Percentiles rank a stretch among this genome's conserved stretches.
Conservation (phyloP, 37 sponge, comb jelly and placozoan species). For the Cliona cf. orientalis region DNA sequence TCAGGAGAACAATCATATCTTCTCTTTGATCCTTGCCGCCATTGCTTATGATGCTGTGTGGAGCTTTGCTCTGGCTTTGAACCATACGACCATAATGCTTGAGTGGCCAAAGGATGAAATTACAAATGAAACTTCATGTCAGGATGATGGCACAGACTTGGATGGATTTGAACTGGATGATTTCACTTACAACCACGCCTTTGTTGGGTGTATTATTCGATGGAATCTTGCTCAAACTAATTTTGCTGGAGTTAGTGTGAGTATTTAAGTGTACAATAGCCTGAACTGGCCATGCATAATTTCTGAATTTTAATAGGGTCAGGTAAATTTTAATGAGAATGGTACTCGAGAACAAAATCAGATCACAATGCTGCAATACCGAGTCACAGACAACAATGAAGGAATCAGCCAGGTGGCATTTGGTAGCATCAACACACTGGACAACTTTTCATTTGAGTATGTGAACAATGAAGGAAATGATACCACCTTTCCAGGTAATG, state of each 20-base stretch:
- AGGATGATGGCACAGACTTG: background rate
- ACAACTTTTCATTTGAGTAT: background rate
- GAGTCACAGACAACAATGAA: background rate
- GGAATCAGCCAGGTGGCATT: background rate
- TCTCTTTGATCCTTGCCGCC: no score
- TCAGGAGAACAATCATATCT: background rate
- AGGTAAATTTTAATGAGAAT: slow-evolving; percentile 20
- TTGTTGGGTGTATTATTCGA: slow-evolving; percentile 23
- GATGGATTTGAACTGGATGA: slow-evolving; percentile 32
- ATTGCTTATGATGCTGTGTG: slow-evolving; percentile 45
- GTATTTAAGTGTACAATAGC: background rate
- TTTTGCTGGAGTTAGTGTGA: slow-evolving; percentile 30
- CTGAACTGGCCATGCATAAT: background rate
- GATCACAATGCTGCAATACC: slow-evolving; percentile 14
- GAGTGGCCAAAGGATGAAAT: background rate
- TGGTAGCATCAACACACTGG: background rate
- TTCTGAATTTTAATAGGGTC: slow-evolving; percentile 1
- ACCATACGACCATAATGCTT: slow-evolving; percentile 1
- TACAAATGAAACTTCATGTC: background rate
- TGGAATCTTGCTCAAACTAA: slow-evolving; percentile 11
- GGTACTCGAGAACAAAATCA: background rate
- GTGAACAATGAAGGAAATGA: background rate
- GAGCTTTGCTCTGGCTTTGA: slow-evolving; percentile 43
- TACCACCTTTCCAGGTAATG: slow-evolving; percentile 18
- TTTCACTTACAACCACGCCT: slow-evolving; percentile 9